These are phyloP conservation scores for Ephialtes manifestator DNA, from an alignment of 2,888 invertebrate genomes.

Conservation along the genomic window DNA sequence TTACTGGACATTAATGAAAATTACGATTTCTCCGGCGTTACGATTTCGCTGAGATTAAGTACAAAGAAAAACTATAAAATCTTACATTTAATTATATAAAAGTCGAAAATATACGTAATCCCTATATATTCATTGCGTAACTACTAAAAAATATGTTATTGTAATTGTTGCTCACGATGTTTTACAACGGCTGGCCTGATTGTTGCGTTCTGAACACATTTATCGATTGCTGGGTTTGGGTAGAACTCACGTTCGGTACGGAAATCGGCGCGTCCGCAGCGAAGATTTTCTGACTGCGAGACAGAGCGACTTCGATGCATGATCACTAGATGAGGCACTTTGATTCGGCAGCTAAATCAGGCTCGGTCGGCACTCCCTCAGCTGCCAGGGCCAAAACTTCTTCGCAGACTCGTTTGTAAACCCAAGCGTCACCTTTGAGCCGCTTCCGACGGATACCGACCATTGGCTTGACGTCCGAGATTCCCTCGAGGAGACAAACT, in stretches of 20 bases:
- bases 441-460: slow-evolving; percentile 91
- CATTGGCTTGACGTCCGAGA: slow-evolving; percentile 82
- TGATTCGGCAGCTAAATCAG: slow-evolving; percentile 76
- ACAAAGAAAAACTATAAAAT: not conserved
- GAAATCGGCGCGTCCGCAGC: slow-evolving; percentile 17
- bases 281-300: not conserved
- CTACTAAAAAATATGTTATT: slow-evolving; percentile 27
- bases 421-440: slow-evolving; percentile 93
- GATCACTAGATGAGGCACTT: slow-evolving; percentile 80
- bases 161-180: slow-evolving; percentile 2
- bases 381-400: slow-evolving; percentile 89
- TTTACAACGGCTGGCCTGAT: slow-evolving; percentile 6
- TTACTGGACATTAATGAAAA: slow-evolving; percentile 30
- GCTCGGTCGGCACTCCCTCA: slow-evolving; percentile 77
- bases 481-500: slow-evolving; percentile 87
- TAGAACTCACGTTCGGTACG: not conserved
- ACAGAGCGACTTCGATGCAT: not conserved
- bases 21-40: slow-evolving; percentile 25
- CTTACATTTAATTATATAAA: slow-evolving; percentile 7
- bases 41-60: slow-evolving; percentile 10
- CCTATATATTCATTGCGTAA: slow-evolving; percentile 16
- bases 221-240: slow-evolving; percentile 19
- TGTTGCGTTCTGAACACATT: slow-evolving; percentile 36
- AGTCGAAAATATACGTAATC: slow-evolving; percentile 35
- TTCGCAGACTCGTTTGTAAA: slow-evolving; percentile 93